phyloP scores from a whole-genome alignment of 2,113 vertebrate genomes.

The Xiphophorus hellerii region DNA sequence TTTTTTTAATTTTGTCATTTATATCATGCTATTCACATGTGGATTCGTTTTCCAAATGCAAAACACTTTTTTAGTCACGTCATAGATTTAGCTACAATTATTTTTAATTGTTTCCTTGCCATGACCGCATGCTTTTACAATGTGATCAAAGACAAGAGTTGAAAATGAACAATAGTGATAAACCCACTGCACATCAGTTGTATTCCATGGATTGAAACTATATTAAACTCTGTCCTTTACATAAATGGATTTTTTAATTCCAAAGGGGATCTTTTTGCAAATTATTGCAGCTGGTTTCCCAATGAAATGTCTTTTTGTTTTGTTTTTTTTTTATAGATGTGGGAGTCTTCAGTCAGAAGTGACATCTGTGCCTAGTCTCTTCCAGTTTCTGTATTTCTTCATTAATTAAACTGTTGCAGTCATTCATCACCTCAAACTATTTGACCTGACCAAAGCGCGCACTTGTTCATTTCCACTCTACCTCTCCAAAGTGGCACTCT shows the following conservation, averaged over 20 bases:
- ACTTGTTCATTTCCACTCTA: constrained; percentile 37
- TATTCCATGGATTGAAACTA: background rate
- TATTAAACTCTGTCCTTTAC: background rate
- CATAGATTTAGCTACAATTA: too few species aligned
- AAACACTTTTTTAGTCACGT: too few species aligned
- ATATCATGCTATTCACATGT: too few species aligned
- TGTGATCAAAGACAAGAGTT: too few species aligned
- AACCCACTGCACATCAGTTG: too few species aligned
- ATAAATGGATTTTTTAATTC: background rate
- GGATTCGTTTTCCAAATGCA: too few species aligned
- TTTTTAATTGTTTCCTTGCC: too few species aligned
- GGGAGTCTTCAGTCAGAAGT: constrained; percentile 21
- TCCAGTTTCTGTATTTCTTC: constrained; percentile 27
- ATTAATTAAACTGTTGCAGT: constrained; percentile 54
- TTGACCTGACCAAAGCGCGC: constrained; percentile 42
- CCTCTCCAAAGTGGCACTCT: constrained; percentile 34
- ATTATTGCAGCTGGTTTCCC: constrained; percentile 6
- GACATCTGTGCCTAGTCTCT: constrained; percentile 10
- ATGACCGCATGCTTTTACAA: too few species aligned
- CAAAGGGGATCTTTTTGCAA: background rate
- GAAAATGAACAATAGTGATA: too few species aligned
- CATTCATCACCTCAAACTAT: constrained; percentile 58
- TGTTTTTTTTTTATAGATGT: background rate
- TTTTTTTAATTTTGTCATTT: too few species aligned
- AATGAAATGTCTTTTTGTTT: background rate